A percentile compares a stretch with the other conserved stretches of the same genome.
Evolutionary conservation across 2,888 invertebrate species (phyloP).

Genomic region (Callyntrura guangdongensis): DNA sequence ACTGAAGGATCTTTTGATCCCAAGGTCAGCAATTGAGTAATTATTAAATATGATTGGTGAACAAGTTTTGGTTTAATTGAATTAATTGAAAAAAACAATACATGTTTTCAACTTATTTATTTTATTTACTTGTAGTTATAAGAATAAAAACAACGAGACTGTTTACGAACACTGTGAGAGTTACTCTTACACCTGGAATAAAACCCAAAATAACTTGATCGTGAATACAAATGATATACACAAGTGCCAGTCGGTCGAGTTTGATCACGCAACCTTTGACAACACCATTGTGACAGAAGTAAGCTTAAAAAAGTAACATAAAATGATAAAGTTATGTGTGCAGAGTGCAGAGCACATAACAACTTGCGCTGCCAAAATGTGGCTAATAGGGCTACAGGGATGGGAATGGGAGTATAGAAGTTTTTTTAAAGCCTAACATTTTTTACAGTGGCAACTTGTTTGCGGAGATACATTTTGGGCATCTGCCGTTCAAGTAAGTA

Average conservation of each 20-base stretch:
- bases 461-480: slow-evolving; percentile 71
- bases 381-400: not conserved
- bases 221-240: slow-evolving; percentile 52
- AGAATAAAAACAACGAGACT: slow-evolving; percentile 40
- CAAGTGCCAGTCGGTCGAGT: slow-evolving; percentile 72
- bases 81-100: not conserved
- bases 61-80: too few relatives aligned
- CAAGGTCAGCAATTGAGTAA: slow-evolving; percentile 16
- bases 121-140: not conserved
- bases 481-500: slow-evolving; percentile 65
- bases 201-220: slow-evolving; percentile 1
- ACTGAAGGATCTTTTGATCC: slow-evolving; percentile 66
- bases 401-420: not conserved
- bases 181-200: slow-evolving; percentile 59
- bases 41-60: too few relatives aligned
- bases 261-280: slow-evolving; percentile 82
- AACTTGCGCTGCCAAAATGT: not conserved
- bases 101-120: not conserved
- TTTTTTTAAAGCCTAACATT: slow-evolving; percentile 2
- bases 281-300: slow-evolving; percentile 75
- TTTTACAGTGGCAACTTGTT: slow-evolving; percentile 74
- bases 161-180: slow-evolving; percentile 65
- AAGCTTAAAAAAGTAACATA: not conserved
- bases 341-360: not conserved
- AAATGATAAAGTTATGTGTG: not conserved